Base-by-base conservation (phyloP, 1,140 invertebrate genomes). In the Atta colombica region DNA sequence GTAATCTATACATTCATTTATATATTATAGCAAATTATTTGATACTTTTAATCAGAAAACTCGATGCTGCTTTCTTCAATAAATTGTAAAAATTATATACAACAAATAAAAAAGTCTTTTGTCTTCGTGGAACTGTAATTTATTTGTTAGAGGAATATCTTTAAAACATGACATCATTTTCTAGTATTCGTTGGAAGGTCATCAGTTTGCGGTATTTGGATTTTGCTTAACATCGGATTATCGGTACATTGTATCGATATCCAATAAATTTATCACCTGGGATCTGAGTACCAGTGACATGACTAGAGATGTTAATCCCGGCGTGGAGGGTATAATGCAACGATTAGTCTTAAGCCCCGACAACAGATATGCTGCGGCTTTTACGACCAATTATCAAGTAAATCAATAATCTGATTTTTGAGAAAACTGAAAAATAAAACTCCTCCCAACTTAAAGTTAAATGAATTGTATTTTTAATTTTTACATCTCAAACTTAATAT, bases 261-360 rank as follows among this genome's bases (percentile, higher is more conserved):
- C 99, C 2, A 99, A 99, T 93, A 97, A 98, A 92, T 99, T 99
- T 89, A 99, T 99, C 85, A 99, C 99, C 18, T 99, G 99, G 98
- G 99, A 99, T 95, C 95, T 99, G 16, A 98, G 98, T 25, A 99
- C 98, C 0, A 99, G 98, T 86, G 99, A 99, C 95, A 96, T 99
- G 92, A 97, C 98, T 0, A 96, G 98, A 77, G 98, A 99, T 93
- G 97, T 99, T 0, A 98, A 98, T 95, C 99, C 99, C 0, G 98
- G 98, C 63, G 97, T 99, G 28, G 98, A 98, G 92, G 99, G 98
- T 53, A 99, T 99, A 90, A 99, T 99, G 97, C 98, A 99, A 94
- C 98, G 98, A 92, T 95, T 99, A 66, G 97, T 98, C n/a, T 95
- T 99, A 8, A 99, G 98, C 87, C 98, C 98, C 0, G 99, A 99